These are phyloP conservation scores for Steatocranus sp. DNA, from an alignment of 2,797 vertebrate genomes.

Conservation along the genomic window DNA sequence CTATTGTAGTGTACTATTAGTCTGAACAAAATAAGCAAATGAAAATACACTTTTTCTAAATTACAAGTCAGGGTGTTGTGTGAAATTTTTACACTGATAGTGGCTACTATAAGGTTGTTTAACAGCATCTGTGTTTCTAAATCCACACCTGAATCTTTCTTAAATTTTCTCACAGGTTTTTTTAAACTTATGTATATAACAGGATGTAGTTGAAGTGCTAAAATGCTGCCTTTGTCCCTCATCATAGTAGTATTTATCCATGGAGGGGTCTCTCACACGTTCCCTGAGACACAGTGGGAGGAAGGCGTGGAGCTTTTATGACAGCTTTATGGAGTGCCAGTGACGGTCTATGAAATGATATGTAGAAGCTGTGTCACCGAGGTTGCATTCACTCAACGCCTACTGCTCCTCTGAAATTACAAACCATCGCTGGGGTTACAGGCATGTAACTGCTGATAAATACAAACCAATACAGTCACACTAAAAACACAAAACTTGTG, in stretches of 20 bases:
- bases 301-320: slow-evolving; percentile 11
- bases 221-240: neutral
- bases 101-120: neutral
- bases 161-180: neutral
- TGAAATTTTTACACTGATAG: neutral
- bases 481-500: neutral
- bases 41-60: neutral
- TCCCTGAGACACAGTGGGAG: neutral
- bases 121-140: neutral
- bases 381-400: neutral
- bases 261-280: neutral
- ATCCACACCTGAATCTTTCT: neutral
- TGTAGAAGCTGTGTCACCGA: neutral
- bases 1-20: neutral
- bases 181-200: neutral
- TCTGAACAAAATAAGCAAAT: neutral
- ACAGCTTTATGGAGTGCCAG: slow-evolving; percentile 34
- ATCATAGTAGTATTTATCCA: neutral
- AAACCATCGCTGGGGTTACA: neutral
- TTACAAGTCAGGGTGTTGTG: neutral
- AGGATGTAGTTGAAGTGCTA: neutral
- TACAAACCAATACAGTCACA: neutral
- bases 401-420: neutral
- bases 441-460: neutral
- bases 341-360: slow-evolving; percentile 19